A percentile compares a stretch with the other conserved stretches of the same genome.
These are phyloP conservation scores for Phalera bucephala DNA, from an alignment of 2,888 invertebrate genomes.

Conservation along the genomic window DNA sequence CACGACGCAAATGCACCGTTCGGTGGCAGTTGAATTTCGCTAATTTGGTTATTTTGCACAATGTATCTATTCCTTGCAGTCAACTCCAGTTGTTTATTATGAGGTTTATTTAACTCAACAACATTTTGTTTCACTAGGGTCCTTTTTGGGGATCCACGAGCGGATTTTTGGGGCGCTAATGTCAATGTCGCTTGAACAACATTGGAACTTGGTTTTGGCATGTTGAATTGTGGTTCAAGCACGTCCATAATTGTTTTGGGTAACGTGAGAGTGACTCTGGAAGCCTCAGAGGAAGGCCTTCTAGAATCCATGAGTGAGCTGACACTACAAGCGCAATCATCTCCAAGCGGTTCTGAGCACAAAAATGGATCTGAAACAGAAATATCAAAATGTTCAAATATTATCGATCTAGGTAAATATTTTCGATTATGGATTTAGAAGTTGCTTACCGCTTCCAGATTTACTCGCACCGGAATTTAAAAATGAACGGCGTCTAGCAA, in stretches of 20 bases:
- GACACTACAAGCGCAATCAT: constrained; percentile 87
- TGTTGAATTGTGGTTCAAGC: constrained; percentile 81
- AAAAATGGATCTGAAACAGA: constrained; percentile 80
- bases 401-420: too few relatives aligned
- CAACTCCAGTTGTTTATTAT: constrained; percentile 73
- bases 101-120: constrained; percentile 63
- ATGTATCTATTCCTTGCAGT: constrained; percentile 78
- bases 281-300: constrained; percentile 82
- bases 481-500: constrained; percentile 86
- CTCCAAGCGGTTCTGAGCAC: constrained; percentile 75
- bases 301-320: constrained; percentile 86
- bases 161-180: constrained; percentile 83
- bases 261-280: constrained; percentile 78
- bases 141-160: constrained; percentile 71
- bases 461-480: constrained; percentile 74
- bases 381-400: constrained; percentile 9
- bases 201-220: constrained; percentile 73
- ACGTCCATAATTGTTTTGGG: constrained; percentile 79
- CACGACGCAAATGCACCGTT: constrained; percentile 70
- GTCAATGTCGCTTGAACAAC: constrained; percentile 86
- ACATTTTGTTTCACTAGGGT: constrained; percentile 74
- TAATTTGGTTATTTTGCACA: constrained; percentile 80
- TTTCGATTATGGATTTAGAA: too few relatives aligned
- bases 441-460: constrained; percentile 85
- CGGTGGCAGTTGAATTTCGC: constrained; percentile 75